Base-by-base conservation (phyloP, 2,888 invertebrate genomes). In the Prenolepis imparis region DNA sequence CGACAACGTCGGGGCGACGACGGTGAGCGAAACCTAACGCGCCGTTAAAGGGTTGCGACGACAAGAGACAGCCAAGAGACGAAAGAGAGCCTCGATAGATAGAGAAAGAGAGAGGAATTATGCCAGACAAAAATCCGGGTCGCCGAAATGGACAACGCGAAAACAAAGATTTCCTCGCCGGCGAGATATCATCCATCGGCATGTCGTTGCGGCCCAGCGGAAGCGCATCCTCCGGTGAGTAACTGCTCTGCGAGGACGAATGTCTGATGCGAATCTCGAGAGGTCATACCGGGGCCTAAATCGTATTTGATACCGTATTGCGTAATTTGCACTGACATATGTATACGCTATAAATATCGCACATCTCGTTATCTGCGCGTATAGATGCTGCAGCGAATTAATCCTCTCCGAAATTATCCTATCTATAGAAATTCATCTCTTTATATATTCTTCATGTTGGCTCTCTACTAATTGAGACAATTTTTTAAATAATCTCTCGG, bases 161-260 rank as follows among this genome's bases (percentile, higher is more conserved):
- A 24, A 77, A 93, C 83, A 94, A 93, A 89, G 94, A 94, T 90
- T 91, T 92, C 89, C 93, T 93, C 89, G 93, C 90, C 90, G 93
- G 94, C 86, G 97, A 97, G 96, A 98, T 98, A 95, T 98, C 96
- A 95, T 97, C 98, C 92, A 98, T 98, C 95, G 98, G 97, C 94
- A 98, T 98, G 98, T 97, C 96, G 87, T 96, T 97, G 95, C 96
- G 96, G 92, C 96, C 97, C 93, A 97, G 97, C 94, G 96, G 96
- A 92, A 97, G 97, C 94, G 96, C 96, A 94, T 97, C 97, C 92
- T 97, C 97, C 93, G 97, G 97, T 95, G 96, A 96, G 96, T 95
- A 80, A 64, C 61, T 32, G 36, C 32, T 18, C 67, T 12, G 57
- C 75, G 59, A 80, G 44, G 44, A 59, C 72, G 36, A 59, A 59